phyloP scores from a whole-genome alignment of 2,797 vertebrate species.

The Hemitrygon akajei region DNA sequence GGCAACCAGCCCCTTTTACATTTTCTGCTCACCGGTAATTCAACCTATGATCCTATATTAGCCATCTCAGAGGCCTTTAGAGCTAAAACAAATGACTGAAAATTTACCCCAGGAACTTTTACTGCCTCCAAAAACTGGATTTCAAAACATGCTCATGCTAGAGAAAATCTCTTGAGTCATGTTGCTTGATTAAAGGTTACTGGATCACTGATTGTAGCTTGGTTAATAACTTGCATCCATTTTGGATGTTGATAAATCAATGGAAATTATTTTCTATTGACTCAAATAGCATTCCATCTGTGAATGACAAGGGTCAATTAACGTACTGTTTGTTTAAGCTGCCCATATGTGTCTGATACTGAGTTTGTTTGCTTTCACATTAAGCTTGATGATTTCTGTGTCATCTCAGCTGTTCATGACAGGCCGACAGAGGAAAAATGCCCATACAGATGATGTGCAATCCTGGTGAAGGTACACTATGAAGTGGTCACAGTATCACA shows the following conservation, averaged over 20 bases:
- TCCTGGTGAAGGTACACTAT: background rate
- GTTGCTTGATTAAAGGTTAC: background rate
- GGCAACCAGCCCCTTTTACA: no score
- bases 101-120: background rate
- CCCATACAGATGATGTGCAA: background rate
- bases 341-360: background rate
- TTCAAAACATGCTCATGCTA: background rate
- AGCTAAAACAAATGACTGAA: no score
- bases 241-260: no score
- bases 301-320: background rate
- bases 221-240: background rate
- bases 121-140: background rate
- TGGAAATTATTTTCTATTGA: background rate
- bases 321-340: background rate
- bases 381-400: background rate
- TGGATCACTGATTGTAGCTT: background rate
- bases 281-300: background rate
- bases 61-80: no score
- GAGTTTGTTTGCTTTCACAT: background rate
- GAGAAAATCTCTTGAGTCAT: background rate
- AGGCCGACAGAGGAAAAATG: background rate
- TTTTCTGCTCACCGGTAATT: no score
- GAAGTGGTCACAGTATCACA: background rate
- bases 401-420: background rate
- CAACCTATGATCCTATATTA: no score